Percentiles rank a stretch among this genome's conserved stretches.
Conservation (phyloP, 2,888 invertebrate genomes). For the Cosmia pyralina region DNA sequence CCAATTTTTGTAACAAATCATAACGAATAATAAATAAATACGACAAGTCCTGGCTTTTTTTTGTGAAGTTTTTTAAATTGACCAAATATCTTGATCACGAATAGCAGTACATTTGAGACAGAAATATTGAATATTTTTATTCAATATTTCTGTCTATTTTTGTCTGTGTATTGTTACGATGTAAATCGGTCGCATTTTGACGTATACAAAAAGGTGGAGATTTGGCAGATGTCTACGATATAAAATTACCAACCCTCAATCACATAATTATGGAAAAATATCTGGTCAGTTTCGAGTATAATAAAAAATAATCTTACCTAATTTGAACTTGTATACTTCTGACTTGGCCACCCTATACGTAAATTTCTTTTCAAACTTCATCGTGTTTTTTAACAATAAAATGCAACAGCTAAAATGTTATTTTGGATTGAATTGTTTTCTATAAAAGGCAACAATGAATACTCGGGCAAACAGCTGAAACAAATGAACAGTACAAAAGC, state of each 20-base stretch:
- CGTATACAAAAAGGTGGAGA: neutral
- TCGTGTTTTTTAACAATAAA: no score
- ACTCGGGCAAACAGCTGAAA: slow-evolving; percentile 15
- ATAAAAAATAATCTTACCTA: neutral
- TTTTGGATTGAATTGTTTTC: neutral
- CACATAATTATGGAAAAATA: no score
- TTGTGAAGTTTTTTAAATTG: no score
- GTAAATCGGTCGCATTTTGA: neutral
- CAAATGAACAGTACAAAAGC: slow-evolving; percentile 1
- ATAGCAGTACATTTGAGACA: neutral
- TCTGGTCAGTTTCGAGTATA: neutral
- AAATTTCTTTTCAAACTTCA: neutral
- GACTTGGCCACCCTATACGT: neutral
- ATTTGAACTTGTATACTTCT: neutral
- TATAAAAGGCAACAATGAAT: neutral
- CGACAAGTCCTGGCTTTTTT: neutral
- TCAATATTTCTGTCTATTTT: no score
- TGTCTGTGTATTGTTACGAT: no score
- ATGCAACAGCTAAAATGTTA: neutral
- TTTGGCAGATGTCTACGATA: no score
- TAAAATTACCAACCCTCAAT: no score
- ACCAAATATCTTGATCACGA: no score
- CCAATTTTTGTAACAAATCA: neutral
- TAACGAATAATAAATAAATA: no score
- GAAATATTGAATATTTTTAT: no score